Percentiles rank a stretch among this genome's conserved stretches.
These are phyloP conservation scores for Spilarctia lutea DNA, from an alignment of 2,888 invertebrate species.

Conservation along the genomic window DNA sequence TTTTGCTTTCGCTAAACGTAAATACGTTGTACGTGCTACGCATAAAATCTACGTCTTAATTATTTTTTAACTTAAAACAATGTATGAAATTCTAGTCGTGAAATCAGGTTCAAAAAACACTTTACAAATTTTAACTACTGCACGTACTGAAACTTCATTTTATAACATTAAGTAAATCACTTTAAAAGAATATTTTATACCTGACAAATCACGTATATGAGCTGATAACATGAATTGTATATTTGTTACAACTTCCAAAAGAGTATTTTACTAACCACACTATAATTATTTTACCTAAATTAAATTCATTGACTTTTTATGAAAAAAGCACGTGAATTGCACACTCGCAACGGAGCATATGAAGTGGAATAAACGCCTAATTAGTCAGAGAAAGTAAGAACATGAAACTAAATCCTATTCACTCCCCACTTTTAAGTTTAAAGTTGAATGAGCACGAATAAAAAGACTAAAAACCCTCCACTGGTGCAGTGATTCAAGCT, in stretches of 20 bases:
- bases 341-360: constrained; percentile 17
- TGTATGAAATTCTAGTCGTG: too few relatives aligned
- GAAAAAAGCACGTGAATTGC: constrained; percentile 25
- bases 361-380: constrained; percentile 36
- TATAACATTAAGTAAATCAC: too few relatives aligned
- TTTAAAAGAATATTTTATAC: too few relatives aligned
- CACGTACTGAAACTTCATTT: neutral
- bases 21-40: neutral
- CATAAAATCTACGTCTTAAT: too few relatives aligned
- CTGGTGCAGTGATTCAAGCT: neutral
- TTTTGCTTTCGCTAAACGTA: neutral
- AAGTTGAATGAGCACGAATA: constrained; percentile 12
- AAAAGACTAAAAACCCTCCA: neutral
- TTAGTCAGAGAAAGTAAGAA: constrained; percentile 22
- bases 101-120: too few relatives aligned
- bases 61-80: too few relatives aligned
- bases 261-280: neutral
- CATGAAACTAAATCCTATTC: constrained; percentile 17
- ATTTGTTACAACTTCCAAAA: neutral
- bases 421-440: constrained; percentile 17
- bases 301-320: neutral
- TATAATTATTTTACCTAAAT: neutral
- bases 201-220: too few relatives aligned
- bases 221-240: neutral
- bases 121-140: too few relatives aligned